phyloP scores from a whole-genome alignment of 2,113 vertebrate species.

The Cettia cetti region DNA sequence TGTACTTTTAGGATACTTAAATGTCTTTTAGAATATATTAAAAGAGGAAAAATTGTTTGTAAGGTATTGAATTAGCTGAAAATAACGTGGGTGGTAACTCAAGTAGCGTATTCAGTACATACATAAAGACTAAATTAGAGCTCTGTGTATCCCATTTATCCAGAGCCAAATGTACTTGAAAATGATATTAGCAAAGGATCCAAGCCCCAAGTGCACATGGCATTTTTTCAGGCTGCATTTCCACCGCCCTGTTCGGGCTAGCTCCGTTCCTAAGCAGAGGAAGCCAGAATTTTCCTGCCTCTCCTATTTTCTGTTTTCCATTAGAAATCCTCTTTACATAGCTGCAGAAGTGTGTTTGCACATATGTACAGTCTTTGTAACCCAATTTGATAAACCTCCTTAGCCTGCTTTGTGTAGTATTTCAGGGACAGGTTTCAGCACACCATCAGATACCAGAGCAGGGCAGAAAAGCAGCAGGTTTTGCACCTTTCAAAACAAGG shows the following conservation, averaged over 20 bases:
- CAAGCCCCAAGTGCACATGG: background rate
- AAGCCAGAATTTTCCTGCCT: background rate
- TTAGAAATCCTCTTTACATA: background rate
- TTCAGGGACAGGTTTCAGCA: background rate
- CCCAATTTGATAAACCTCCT: background rate
- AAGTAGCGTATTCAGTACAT: background rate
- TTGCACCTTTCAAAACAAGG: background rate
- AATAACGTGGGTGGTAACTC: background rate
- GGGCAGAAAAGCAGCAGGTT: background rate
- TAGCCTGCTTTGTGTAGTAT: background rate
- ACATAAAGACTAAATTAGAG: background rate
- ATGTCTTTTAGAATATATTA: conserved; percentile 1
- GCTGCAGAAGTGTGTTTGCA: background rate
- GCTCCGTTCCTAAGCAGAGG: background rate
- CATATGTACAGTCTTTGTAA: background rate
- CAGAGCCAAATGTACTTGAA: conserved; percentile 7
- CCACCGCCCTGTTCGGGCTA: background rate
- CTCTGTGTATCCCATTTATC: background rate
- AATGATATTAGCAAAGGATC: background rate
- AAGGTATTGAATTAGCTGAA: conserved; percentile 9
- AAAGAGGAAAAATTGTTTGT: background rate
- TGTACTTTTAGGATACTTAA: conserved; percentile 11
- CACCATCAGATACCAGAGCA: background rate
- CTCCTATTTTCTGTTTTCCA: background rate
- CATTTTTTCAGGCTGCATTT: background rate